These are phyloP conservation scores for Nebria brevicollis DNA, from an alignment of 2,888 invertebrate species.

Conservation along the genomic window DNA sequence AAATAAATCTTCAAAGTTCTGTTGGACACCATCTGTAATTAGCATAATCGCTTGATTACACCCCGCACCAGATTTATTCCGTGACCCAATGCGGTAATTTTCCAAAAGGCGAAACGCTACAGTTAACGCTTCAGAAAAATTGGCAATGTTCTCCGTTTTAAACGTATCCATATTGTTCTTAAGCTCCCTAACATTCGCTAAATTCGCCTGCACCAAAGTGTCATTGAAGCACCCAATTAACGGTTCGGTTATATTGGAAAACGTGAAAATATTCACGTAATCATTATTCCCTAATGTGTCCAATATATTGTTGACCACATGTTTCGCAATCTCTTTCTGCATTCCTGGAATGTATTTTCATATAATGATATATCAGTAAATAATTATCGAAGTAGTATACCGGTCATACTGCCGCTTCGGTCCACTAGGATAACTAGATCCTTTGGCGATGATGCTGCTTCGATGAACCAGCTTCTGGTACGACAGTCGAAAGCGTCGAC, in stretches of 20 bases:
- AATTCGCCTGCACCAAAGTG: conserved; percentile 77
- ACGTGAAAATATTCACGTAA: conserved; percentile 96
- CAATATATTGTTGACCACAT: conserved; percentile 87
- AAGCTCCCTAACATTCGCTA: conserved; percentile 84
- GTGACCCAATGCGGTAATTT: conserved; percentile 40
- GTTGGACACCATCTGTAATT: conserved; percentile 98
- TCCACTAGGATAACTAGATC: conserved; percentile 81
- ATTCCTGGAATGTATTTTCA: conserved; percentile 56
- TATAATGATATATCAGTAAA: neutral
- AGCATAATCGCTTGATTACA: conserved; percentile 98
- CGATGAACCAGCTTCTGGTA: conserved; percentile 95
- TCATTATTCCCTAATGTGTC: conserved; percentile 98
- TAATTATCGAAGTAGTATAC: conserved; percentile 2
- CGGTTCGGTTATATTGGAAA: conserved; percentile 82
- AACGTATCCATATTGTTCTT: conserved; percentile 82
- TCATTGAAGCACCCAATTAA: conserved; percentile 91
- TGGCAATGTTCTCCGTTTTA: conserved; percentile 89
- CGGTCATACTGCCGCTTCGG: conserved; percentile 74
- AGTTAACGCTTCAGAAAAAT: conserved; percentile 89
- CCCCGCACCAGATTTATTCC: conserved; percentile 58
- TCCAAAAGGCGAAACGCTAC: conserved; percentile 67
- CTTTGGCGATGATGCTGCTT: conserved; percentile 97
- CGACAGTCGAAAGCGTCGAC: conserved; percentile 96
- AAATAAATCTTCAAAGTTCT: conserved; percentile 93
- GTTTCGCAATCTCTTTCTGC: conserved; percentile 88